These are phyloP conservation scores for Atethmia centrago DNA, from an alignment of 2,888 invertebrate species.

Conservation along the genomic window DNA sequence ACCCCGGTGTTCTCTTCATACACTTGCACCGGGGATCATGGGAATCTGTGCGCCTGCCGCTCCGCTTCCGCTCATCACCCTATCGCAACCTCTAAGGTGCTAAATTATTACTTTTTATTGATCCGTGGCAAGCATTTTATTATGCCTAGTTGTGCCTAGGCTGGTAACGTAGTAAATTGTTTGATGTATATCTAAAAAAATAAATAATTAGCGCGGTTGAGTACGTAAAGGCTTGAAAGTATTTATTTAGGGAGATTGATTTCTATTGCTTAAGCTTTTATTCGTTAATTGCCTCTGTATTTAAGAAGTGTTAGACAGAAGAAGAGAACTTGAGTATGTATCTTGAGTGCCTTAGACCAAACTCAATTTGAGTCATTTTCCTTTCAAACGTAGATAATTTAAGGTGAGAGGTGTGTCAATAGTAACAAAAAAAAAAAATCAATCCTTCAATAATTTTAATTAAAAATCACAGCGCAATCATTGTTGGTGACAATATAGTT, in stretches of 20 bases:
- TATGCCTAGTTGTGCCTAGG: constrained; percentile 59
- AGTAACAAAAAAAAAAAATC: no score
- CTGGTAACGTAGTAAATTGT: constrained; percentile 37
- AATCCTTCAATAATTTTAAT: background rate
- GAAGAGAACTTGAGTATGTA: no score
- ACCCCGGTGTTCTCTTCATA: no score
- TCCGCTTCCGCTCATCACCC: no score
- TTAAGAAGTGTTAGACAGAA: no score
- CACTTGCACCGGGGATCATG: no score
- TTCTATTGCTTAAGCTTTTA: background rate
- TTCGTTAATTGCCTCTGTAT: background rate
- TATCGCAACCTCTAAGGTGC: constrained; percentile 47
- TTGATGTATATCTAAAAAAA: constrained; percentile 40
- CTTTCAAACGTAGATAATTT: no score
- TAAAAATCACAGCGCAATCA: background rate
- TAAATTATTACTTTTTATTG: constrained; percentile 76
- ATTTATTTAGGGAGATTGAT: constrained; percentile 1
- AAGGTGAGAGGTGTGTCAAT: no score
- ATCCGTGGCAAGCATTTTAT: constrained; percentile 70
- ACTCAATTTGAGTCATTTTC: no score
- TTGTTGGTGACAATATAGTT: background rate
- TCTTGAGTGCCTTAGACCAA: no score
- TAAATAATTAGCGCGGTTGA: constrained; percentile 23
- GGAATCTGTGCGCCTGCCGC: no score
- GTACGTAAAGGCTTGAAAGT: background rate